Evolutionary conservation across 2,888 invertebrate species (phyloP), one percentile per base, ranked within the genome.

Genomic region (Chrysodeixis includens): DNA sequence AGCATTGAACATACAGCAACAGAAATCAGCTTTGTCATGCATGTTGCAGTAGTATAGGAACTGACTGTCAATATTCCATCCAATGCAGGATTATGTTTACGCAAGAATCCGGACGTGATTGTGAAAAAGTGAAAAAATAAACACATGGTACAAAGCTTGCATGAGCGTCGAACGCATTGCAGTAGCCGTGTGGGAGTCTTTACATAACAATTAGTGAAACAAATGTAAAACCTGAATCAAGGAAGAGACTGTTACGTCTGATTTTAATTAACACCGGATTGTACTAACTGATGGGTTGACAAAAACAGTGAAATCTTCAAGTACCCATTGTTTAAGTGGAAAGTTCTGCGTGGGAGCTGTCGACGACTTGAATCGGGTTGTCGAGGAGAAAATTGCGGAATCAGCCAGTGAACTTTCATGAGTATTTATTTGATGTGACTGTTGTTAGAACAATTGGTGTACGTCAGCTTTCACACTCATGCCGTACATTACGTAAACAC

Each of bases 241-340:
- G 90, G 93, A 93, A 93, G 89, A 88, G 79, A 81, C 77, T 81
- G 81, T 88, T 84, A 85, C 82, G 83, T 87, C 85, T 85, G 80
- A 77, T 83, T 86, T 84, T 88, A 92, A 93, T 93, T 92, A 90
- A 85, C 83, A 82, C 83, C 77, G 81, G 84, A 82, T 85, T 80
- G 79, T 62, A 82, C 83, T 84, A 79, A 81, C 84, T 80, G 76
- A 79, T 84, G 84, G 76, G 84, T 89, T 93, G 92, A 92, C 92
- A 94, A 94, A 94, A 94, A 92, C 90, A 93, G 94, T 92, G 94
- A 95, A 94, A 94, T 90, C 91, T 85, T 81, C 86, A 90, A 92
- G 90, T 85, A 88, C 78, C 90, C 74, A 94, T 95, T 95, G 94
- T 94, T 83, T 89, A 77, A 69, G 78, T 89, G 87, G 91, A 93